A percentile compares a stretch with the other conserved stretches of the same genome.
These are phyloP conservation scores for Numenius phaeopus DNA, from an alignment of 2,797 vertebrate genomes.

Conservation along the genomic window DNA sequence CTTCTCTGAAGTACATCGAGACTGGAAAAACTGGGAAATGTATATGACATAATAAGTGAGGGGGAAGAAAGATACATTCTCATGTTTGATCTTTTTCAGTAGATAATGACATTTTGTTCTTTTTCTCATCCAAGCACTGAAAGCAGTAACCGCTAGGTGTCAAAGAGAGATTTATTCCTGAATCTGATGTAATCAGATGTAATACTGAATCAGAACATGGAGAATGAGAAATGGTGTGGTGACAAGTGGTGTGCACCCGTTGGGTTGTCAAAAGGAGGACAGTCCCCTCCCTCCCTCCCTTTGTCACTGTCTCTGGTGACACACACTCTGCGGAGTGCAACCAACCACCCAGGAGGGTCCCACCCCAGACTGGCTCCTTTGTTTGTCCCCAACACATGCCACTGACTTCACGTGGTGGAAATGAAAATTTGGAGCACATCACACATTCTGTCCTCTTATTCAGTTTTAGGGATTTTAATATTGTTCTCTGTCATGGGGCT, in stretches of 20 bases:
- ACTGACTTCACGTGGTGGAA: neutral
- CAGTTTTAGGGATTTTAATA: neutral
- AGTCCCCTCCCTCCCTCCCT: neutral
- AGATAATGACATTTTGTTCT: neutral
- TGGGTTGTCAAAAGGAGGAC: neutral
- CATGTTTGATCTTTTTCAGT: neutral
- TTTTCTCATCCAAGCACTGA: neutral
- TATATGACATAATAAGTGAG: neutral
- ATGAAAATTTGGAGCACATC: neutral
- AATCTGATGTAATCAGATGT: neutral
- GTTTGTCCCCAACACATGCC: neutral
- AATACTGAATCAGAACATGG: neutral
- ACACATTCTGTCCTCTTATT: neutral
- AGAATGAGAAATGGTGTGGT: neutral
- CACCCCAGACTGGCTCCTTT: neutral
- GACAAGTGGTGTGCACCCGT: neutral
- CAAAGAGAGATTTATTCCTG: neutral
- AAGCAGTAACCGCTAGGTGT: neutral
- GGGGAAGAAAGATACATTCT: neutral
- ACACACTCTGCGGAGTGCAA: neutral
- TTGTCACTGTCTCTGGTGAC: fast-evolving
- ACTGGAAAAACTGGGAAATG: neutral
- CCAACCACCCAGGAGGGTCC: neutral
- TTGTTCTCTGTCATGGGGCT: neutral
- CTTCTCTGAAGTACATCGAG: neutral